Conservation (phyloP, 2,113 vertebrate species). For the Nothocercus julius region DNA sequence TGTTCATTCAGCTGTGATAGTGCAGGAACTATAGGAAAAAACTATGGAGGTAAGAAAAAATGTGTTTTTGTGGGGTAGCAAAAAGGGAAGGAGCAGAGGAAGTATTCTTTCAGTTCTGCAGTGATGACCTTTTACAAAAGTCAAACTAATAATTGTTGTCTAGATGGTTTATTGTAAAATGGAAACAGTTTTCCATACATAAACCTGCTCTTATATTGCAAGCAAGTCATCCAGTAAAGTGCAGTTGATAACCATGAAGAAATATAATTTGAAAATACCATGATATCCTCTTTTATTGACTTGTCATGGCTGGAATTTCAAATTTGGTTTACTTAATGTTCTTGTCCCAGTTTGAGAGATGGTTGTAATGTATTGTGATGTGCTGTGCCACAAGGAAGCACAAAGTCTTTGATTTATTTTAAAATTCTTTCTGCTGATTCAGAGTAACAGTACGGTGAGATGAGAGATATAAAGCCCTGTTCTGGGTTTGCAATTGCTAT, state of each 20-base stretch:
- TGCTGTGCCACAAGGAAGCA: not conserved
- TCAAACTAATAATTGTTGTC: not conserved
- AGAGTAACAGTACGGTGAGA: not conserved
- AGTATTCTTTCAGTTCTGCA: not conserved
- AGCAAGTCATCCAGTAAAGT: not conserved
- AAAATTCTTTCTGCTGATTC: constrained; percentile 37
- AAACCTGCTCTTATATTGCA: not conserved
- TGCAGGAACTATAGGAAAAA: not conserved
- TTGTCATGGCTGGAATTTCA: not conserved
- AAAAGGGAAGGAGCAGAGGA: not conserved
- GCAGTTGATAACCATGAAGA: not conserved
- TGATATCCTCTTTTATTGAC: not conserved
- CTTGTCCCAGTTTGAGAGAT: not conserved
- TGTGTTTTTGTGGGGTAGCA: not conserved
- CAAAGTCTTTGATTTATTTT: constrained; percentile 43
- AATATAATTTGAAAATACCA: not conserved
- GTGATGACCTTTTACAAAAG: not conserved
- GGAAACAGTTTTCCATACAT: not conserved
- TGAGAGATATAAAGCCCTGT: not conserved
- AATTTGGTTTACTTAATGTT: not conserved
- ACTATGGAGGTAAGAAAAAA: not conserved
- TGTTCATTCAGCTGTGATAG: not conserved
- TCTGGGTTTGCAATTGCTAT: constrained; percentile 12
- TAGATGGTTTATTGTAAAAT: not conserved
- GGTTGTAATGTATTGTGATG: not conserved